Evolutionary conservation across 2,113 vertebrate genomes (phyloP).

Genomic region (Rhabdornis inornatus): DNA sequence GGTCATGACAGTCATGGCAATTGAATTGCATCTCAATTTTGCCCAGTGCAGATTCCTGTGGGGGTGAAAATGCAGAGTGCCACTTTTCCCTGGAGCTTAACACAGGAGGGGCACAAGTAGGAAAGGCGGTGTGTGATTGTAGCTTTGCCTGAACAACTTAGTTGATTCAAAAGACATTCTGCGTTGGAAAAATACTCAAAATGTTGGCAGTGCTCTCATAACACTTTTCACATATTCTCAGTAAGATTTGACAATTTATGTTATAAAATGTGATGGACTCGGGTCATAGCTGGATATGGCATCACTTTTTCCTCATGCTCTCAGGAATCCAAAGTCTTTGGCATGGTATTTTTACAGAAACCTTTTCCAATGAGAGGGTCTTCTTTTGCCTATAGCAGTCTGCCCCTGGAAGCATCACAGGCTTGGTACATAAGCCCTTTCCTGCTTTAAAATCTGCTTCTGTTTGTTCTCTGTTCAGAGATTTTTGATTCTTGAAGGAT

Average conservation of each 20-base stretch:
- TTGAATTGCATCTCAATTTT: background rate
- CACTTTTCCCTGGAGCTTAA: background rate
- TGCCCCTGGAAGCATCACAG: background rate
- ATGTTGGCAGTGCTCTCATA: background rate
- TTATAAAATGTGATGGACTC: background rate
- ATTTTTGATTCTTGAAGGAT: background rate
- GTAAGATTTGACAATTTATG: background rate
- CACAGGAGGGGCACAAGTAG: background rate
- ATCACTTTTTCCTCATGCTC: background rate
- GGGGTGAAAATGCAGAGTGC: background rate
- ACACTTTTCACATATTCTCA: background rate
- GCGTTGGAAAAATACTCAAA: background rate
- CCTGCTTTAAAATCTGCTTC: background rate
- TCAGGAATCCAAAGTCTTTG: background rate
- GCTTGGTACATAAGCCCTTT: background rate
- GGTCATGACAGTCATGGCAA: background rate
- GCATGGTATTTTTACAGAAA: background rate
- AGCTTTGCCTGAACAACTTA: background rate
- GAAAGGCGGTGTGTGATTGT: background rate
- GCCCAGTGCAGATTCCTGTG: background rate
- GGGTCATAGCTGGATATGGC: background rate
- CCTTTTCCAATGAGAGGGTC: background rate
- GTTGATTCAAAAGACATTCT: background rate
- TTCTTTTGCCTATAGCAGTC: background rate
- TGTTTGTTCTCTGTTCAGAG: background rate